Conservation (phyloP, 2,888 invertebrate species). For the Agonopterix subpropinquella region DNA sequence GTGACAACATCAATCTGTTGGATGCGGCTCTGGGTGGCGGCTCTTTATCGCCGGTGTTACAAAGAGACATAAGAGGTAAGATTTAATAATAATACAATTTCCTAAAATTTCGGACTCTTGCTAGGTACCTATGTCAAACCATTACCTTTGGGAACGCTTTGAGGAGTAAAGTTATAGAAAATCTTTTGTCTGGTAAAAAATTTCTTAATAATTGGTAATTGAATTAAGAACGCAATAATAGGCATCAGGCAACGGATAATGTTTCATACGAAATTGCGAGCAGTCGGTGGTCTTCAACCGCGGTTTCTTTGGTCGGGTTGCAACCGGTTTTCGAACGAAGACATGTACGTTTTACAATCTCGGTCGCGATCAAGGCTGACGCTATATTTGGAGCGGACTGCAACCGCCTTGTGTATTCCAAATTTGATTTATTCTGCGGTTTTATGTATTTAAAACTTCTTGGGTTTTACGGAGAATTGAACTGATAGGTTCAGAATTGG, state of each 20-base stretch:
- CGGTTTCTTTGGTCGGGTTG: constrained; percentile 35
- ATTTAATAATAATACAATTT: not conserved
- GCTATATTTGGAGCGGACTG: constrained; percentile 22
- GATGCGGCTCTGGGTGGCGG: constrained; percentile 79
- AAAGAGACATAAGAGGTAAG: constrained; percentile 78
- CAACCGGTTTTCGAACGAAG: constrained; percentile 48
- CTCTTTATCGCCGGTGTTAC: constrained; percentile 69
- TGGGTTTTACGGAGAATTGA: not conserved
- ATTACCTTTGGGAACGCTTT: too few relatives aligned
- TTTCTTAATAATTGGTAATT: constrained; percentile 8
- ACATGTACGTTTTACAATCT: constrained; percentile 19
- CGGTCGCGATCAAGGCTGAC: constrained; percentile 27
- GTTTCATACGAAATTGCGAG: constrained; percentile 55
- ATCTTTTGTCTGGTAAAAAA: not conserved
- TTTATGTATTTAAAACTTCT: not conserved
- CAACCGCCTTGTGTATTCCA: constrained; percentile 5
- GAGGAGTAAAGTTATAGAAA: not conserved
- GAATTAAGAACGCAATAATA: constrained; percentile 30
- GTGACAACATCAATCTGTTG: constrained; percentile 89
- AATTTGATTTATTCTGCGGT: constrained; percentile 6
- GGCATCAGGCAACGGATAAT: constrained; percentile 33
- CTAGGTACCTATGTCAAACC: too few relatives aligned
- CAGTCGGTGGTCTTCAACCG: constrained; percentile 29
- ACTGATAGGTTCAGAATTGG: too few relatives aligned
- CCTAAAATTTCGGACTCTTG: too few relatives aligned